Base-by-base conservation (phyloP, 2,113 vertebrate genomes). In the Nasalis larvatus region DNA sequence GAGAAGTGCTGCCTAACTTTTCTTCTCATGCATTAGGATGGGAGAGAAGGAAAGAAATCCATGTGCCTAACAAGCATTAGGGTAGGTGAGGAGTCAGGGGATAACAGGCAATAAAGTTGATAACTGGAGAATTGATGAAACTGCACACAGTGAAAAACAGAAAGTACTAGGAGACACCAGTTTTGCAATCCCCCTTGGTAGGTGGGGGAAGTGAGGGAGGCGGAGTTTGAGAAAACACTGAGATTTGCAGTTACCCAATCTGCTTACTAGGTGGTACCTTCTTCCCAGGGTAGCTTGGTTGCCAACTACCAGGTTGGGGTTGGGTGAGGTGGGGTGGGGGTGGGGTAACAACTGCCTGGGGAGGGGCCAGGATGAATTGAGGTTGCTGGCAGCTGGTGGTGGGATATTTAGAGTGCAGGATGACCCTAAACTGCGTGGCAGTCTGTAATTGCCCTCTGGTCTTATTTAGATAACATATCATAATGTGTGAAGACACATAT, bases 171-270 rank as follows among this genome's bases (percentile, higher is more conserved):
- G 47, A 25, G 27, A 21, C 80, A 20, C 5, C 16, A 1, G 0
- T 6, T 12, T 6, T 1, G 30, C 4, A 14, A 1, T 1, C 16
- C 1, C 11, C 60, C 16, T 3, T 7, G 14, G 0, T 17, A 54
- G 37, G 3, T 3, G 30, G 3, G 0, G 4, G 9, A 27, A 37
- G 2, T 2, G 3, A 20, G 1, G 0, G 27, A 3, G 1, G 6
- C 0, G 3, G 12, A 7, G 0, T 54, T 30, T 23, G 8, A 14
- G 42, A 8, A 11, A 3, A 37, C 6, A 37, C 23, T 27, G 56
- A n/a, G 42, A 2, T 2, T 10, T 32, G 37, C 71, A 47, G 78
- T 40, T 37, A 54, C 60, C 25, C 32, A 8, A 18, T 54, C 42
- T 73, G 2, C 37, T 87, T 78, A 2, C 69, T 25, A 74, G n/a